phyloP scores from a whole-genome alignment of 2,113 vertebrate genomes.

The Bos indicus region DNA sequence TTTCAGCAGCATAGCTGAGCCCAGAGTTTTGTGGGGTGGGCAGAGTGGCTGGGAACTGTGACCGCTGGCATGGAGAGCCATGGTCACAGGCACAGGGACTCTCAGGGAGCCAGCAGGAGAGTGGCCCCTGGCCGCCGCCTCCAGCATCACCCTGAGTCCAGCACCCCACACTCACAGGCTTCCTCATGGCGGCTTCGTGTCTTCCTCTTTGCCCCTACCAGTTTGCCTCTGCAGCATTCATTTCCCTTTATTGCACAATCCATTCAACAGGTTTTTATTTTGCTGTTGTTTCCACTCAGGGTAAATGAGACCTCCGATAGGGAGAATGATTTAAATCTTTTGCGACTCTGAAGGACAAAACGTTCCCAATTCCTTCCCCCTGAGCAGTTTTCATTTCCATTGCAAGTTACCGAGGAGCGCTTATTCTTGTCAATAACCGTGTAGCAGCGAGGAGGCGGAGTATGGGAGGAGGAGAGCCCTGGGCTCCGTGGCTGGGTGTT shows the following conservation, averaged over 20 bases:
- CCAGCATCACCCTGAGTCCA: background rate
- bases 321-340: constrained; percentile 32
- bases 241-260: background rate
- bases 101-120: background rate
- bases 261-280: background rate
- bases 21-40: background rate
- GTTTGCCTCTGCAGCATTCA: background rate
- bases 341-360: constrained; percentile 29
- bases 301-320: constrained; percentile 35
- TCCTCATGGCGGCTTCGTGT: fast-evolving
- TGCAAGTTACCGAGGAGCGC: background rate
- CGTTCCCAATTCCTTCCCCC: background rate
- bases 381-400: background rate
- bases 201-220: background rate
- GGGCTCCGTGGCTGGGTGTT: background rate
- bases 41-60: background rate
- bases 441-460: fast-evolving
- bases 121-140: fast-evolving
- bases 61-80: background rate
- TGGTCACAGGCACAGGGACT: background rate
- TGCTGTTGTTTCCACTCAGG: constrained; percentile 35
- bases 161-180: background rate
- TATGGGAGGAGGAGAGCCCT: no score
- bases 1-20: background rate
- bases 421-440: background rate